Conservation (phyloP, 2,113 vertebrate genomes). For the Corvus moneduloides region DNA sequence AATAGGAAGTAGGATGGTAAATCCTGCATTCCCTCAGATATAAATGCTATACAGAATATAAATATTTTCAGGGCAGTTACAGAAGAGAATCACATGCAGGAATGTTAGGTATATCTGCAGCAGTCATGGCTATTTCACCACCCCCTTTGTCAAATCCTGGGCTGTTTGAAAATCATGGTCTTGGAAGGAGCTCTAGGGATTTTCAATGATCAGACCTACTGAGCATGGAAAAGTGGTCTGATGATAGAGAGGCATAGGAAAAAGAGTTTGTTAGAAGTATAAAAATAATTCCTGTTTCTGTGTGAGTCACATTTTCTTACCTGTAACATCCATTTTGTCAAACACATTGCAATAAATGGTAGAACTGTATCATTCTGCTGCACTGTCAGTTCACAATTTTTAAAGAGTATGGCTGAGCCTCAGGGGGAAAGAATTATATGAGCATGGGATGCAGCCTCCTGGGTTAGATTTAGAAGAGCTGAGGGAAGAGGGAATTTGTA, state of each 20-base stretch:
- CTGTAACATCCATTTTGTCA: not conserved
- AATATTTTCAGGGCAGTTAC: not conserved
- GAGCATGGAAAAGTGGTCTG: not conserved
- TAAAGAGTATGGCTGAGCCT: not conserved
- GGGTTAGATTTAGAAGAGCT: not conserved
- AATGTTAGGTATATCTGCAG: not conserved
- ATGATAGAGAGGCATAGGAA: not conserved
- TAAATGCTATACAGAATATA: not conserved
- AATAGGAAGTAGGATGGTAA: not conserved
- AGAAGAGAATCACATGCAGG: not conserved
- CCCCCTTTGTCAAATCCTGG: not conserved
- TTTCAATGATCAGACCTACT: not conserved
- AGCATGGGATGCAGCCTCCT: not conserved
- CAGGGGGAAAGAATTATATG: not conserved
- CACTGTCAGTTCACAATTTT: not conserved
- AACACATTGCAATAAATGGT: not conserved
- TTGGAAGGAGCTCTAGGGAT: not conserved
- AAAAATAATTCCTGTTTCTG: not conserved
- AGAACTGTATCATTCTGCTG: not conserved
- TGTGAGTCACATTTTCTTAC: not conserved
- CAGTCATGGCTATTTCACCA: not conserved
- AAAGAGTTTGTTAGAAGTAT: not conserved
- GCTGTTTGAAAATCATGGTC: not conserved
- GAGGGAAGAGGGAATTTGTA: not conserved
- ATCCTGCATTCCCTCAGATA: not conserved